Evolutionary conservation across 2,888 invertebrate genomes (phyloP).

Genomic region (Ormyrus nitidulus): DNA sequence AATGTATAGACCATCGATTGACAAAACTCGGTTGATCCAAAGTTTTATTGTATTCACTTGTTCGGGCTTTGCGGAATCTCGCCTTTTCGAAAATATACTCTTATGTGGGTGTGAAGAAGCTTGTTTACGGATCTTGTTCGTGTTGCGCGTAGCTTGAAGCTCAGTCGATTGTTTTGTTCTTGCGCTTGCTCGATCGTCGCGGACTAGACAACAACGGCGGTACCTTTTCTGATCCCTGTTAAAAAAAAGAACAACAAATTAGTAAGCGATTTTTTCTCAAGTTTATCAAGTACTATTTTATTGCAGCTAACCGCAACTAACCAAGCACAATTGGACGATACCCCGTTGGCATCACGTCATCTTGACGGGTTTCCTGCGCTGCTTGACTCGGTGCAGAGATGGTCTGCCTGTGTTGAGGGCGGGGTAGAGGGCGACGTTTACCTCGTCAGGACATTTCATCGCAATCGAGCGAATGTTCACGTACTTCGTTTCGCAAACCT

Average conservation of each 20-base stretch:
- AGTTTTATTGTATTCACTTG: constrained; percentile 1
- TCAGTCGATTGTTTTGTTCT: constrained; percentile 55
- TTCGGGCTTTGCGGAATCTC: constrained; percentile 6
- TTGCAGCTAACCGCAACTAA: neutral
- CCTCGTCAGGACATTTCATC: constrained; percentile 64
- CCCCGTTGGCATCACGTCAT: constrained; percentile 70
- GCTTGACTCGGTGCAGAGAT: constrained; percentile 66
- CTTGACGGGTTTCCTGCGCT: constrained; percentile 71
- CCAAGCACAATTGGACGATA: constrained; percentile 22
- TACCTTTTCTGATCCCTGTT: constrained; percentile 51
- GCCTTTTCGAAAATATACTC: constrained; percentile 33
- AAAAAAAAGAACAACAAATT: neutral
- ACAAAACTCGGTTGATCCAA: constrained; percentile 44
- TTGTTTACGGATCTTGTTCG: constrained; percentile 49
- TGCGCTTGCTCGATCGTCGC: constrained; percentile 60
- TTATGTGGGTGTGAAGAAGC: constrained; percentile 28
- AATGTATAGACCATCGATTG: constrained; percentile 34
- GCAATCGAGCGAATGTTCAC: constrained; percentile 70
- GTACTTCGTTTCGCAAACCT: constrained; percentile 73
- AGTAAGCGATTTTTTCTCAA: too few relatives aligned
- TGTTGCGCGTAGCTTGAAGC: constrained; percentile 43
- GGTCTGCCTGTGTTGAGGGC: constrained; percentile 65
- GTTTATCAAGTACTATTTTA: too few relatives aligned
- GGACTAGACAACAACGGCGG: constrained; percentile 62
- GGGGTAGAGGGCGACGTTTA: constrained; percentile 68